These are phyloP conservation scores for Temnothorax longispinosus DNA, from an alignment of 1,140 invertebrate species.

Conservation along the genomic window DNA sequence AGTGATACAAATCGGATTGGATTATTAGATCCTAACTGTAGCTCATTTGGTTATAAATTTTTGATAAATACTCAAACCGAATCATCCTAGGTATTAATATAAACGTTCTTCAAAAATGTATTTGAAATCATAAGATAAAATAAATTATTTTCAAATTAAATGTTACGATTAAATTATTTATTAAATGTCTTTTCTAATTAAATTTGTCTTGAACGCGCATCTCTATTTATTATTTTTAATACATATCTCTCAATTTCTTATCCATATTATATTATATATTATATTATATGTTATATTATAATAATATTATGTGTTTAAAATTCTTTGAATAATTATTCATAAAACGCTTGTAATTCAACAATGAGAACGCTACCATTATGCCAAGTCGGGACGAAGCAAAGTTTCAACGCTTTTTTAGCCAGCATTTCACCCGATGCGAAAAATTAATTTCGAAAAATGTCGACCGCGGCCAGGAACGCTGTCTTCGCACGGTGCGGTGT, in stretches of 20 bases:
- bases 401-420: not conserved
- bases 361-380: not conserved
- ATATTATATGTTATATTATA: no score
- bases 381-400: not conserved
- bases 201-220: not conserved
- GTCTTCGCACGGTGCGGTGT: no score
- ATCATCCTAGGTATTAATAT: not conserved
- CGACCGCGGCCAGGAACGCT: not conserved
- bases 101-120: not conserved
- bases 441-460: constrained; percentile 15
- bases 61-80: not conserved
- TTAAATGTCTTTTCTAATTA: not conserved
- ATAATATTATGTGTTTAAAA: not conserved
- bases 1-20: constrained; percentile 1
- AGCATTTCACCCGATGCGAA: not conserved
- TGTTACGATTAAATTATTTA: not conserved
- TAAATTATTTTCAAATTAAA: not conserved
- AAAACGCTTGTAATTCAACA: not conserved
- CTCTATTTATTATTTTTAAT: not conserved
- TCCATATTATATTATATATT: not conserved
- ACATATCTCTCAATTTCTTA: not conserved
- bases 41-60: not conserved
- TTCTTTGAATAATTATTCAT: not conserved
- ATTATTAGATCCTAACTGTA: not conserved
- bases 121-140: not conserved